Conservation (phyloP, 1,140 invertebrate genomes). For the Trypoxylus dichotomus region DNA sequence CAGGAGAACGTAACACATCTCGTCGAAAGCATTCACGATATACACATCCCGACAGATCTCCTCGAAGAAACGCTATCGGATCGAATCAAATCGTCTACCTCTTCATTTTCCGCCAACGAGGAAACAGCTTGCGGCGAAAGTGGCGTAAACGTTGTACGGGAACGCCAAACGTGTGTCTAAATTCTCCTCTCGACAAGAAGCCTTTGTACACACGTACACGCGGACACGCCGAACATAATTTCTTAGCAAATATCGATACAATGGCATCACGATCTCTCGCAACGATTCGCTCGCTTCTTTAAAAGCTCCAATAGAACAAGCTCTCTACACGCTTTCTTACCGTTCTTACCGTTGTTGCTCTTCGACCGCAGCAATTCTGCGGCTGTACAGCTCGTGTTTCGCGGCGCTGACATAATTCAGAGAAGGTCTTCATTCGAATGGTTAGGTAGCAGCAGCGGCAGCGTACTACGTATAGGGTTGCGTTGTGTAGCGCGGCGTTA, state of each 20-base stretch:
- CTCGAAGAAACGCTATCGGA: no score
- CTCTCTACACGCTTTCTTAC: background rate
- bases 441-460: background rate
- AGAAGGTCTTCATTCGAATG: slow-evolving; percentile 2
- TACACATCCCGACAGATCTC: no score
- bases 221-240: background rate
- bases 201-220: no score
- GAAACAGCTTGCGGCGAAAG: background rate
- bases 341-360: background rate
- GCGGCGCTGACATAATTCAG: slow-evolving; percentile 10
- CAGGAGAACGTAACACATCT: no score
- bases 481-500: background rate
- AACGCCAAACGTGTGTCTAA: background rate
- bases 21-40: no score
- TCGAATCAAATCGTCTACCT: no score
- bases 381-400: background rate
- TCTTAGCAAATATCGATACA: slow-evolving; percentile 18
- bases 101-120: no score
- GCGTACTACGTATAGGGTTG: background rate
- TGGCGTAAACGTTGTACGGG: background rate
- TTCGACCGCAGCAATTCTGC: background rate
- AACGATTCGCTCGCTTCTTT: background rate
- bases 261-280: slow-evolving; percentile 17
- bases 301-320: background rate
- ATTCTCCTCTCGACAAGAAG: no score